Conservation (phyloP, 53 echinoderm and acorn worm species). For the Hippasteria phrygiana region DNA sequence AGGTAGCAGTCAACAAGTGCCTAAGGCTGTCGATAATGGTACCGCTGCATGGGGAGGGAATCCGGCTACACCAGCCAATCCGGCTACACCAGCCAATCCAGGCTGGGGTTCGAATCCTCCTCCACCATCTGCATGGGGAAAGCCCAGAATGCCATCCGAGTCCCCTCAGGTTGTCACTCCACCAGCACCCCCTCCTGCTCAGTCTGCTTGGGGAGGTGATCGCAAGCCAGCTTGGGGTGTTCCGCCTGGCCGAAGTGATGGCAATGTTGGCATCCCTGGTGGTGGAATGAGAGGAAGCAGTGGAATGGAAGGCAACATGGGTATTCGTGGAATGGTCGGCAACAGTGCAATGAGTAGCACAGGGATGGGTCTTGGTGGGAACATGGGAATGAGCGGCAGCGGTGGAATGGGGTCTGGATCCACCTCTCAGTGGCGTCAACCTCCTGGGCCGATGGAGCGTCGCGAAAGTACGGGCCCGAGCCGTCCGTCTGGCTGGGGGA, state of each 20-base stretch:
- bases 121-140: conserved; percentile 85
- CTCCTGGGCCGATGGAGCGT: conserved; percentile 53
- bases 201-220: conserved; percentile 47
- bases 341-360: conserved; percentile 26
- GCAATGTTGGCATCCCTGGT: conserved; percentile 42
- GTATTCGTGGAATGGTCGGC: conserved; percentile 30
- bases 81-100: conserved; percentile 8
- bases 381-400: conserved; percentile 6
- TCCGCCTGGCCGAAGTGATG: conserved; percentile 51
- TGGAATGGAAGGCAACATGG: conserved; percentile 51
- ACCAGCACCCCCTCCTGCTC: conserved; percentile 29
- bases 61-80: not conserved
- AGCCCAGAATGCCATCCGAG: conserved; percentile 77
- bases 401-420: conserved; percentile 16
- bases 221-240: conserved; percentile 62
- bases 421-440: conserved; percentile 48
- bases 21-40: conserved; percentile 58
- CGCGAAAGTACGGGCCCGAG: conserved; percentile 30
- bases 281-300: conserved; percentile 21
- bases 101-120: conserved; percentile 62
- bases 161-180: conserved; percentile 42
- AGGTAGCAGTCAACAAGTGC: conserved; percentile 54
- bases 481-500: conserved; percentile 73
- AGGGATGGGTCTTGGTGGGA: not conserved
- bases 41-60: conserved; percentile 61